These are phyloP conservation scores for Diplolepis rosae DNA, from an alignment of 2,888 invertebrate species.

Conservation along the genomic window DNA sequence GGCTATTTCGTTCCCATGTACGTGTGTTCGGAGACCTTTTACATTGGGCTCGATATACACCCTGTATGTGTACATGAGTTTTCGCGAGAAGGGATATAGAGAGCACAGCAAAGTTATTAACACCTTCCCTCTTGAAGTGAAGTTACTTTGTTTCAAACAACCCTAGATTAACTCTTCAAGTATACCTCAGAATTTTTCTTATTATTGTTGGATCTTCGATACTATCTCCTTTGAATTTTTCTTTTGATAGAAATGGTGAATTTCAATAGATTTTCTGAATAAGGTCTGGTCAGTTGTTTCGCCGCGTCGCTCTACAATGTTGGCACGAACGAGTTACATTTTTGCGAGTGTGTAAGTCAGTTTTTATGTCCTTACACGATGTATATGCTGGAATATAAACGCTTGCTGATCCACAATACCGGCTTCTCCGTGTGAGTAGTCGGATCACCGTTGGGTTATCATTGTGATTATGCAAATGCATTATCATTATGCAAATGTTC, in stretches of 20 bases:
- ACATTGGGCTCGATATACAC: conserved; percentile 38
- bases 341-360: conserved; percentile 17
- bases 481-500: conserved; percentile 58
- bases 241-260: neutral
- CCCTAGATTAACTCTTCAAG: neutral
- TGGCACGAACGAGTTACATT: conserved; percentile 1
- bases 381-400: neutral
- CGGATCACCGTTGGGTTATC: conserved; percentile 51
- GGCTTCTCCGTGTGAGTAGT: conserved; percentile 23
- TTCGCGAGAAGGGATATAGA: neutral
- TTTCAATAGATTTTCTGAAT: neutral
- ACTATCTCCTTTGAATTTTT: neutral
- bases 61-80: neutral
- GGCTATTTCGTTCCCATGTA: conserved; percentile 69
- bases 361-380: conserved; percentile 6
- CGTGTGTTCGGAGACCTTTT: conserved; percentile 46
- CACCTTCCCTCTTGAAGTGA: neutral
- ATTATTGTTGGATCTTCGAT: neutral
- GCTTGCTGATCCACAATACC: neutral
- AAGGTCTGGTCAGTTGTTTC: conserved; percentile 22
- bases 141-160: neutral
- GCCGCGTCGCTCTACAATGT: conserved; percentile 33
- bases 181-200: neutral
- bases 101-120: neutral
- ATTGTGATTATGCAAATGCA: conserved; percentile 62